Evolutionary conservation across 2,113 vertebrate genomes (phyloP).

Genomic region (Chamaea fasciata): DNA sequence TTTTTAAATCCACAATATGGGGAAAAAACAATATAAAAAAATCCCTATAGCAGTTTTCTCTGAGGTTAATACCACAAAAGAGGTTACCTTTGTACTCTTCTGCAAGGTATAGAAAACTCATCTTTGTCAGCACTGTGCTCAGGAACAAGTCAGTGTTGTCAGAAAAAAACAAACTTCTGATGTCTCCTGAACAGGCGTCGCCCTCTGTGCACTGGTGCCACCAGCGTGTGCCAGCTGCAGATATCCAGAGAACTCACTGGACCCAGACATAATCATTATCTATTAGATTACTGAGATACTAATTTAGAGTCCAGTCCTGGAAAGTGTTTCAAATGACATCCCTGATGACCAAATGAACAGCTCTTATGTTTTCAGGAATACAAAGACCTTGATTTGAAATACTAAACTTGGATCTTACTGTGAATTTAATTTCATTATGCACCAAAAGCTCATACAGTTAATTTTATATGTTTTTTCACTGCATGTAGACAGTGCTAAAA

Average conservation of each 20-base stretch:
- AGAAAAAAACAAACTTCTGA: background rate
- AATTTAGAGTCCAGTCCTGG: background rate
- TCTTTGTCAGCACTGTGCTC: background rate
- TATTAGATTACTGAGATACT: background rate
- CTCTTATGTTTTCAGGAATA: background rate
- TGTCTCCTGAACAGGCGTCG: background rate
- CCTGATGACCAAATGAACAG: background rate
- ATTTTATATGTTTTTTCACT: background rate
- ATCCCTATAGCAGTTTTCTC: background rate
- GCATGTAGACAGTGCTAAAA: background rate
- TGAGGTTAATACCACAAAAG: background rate
- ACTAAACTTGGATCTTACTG: background rate
- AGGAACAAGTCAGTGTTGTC: background rate
- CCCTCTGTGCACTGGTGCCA: background rate
- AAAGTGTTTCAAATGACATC: background rate
- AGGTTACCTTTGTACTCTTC: background rate
- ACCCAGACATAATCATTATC: background rate
- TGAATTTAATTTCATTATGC: background rate
- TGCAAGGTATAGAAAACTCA: background rate
- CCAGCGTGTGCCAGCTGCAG: background rate
- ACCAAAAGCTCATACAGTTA: background rate
- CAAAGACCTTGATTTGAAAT: background rate
- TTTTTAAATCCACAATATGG: background rate
- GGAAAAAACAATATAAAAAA: accelerated
- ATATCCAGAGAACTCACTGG: background rate